These are phyloP conservation scores for Prochilodus magdalenae DNA, from an alignment of 2,113 vertebrate genomes.

Conservation along the genomic window DNA sequence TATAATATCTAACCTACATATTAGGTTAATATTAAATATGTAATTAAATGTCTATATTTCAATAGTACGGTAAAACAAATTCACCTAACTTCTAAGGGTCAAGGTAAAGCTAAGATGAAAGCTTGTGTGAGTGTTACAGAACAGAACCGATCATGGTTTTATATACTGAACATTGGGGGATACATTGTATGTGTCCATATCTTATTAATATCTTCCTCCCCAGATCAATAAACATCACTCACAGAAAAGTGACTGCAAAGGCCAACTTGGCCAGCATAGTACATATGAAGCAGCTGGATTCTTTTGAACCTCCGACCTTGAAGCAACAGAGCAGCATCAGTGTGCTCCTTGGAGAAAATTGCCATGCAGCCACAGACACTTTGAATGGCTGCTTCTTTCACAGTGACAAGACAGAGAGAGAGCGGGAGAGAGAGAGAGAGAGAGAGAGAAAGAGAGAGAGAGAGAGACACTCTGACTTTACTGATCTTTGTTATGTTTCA, in stretches of 20 bases:
- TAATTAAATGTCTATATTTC: no score
- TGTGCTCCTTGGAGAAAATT: not conserved
- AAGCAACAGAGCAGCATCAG: not conserved
- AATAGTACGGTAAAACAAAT: no score
- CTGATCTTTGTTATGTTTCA: not conserved
- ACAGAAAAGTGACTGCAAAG: not conserved
- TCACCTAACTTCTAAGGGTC: no score
- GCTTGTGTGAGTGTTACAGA: no score
- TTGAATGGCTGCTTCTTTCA: not conserved
- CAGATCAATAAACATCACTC: not conserved
- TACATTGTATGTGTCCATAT: not conserved
- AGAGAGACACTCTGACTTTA: not conserved
- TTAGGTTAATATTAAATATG: no score
- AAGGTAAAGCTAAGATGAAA: no score
- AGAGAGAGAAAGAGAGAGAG: not conserved
- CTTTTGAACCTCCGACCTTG: not conserved
- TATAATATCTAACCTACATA: no score
- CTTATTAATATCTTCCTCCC: not conserved
- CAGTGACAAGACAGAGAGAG: not conserved
- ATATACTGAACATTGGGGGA: not conserved
- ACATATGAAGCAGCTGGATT: not conserved
- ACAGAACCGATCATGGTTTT: not conserved
- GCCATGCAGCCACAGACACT: not conserved
- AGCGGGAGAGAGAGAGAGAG: not conserved
- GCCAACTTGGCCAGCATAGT: not conserved